These are phyloP conservation scores for Tryphoninae sp. DNA, from an alignment of 2,888 invertebrate genomes.

Conservation along the genomic window DNA sequence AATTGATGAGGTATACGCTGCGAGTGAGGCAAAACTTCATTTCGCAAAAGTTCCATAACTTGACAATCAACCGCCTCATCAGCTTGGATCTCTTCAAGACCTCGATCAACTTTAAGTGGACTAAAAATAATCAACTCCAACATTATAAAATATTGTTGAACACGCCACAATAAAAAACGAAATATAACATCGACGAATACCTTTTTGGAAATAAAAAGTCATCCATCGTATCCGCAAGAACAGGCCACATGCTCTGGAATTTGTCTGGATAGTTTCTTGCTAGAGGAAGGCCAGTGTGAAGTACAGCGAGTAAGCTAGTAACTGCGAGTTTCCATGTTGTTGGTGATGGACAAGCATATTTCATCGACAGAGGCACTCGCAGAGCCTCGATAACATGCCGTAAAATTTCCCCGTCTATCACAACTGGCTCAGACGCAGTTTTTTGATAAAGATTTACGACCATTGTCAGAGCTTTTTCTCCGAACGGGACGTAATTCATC, in stretches of 20 bases:
- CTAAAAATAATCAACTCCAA: slow-evolving; percentile 71
- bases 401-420: slow-evolving; percentile 88
- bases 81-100: slow-evolving; percentile 83
- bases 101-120: slow-evolving; percentile 82
- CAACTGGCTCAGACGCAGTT: slow-evolving; percentile 87
- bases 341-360: slow-evolving; percentile 90
- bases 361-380: slow-evolving; percentile 88
- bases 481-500: slow-evolving; percentile 93
- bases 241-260: slow-evolving; percentile 92
- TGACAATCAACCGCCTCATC: slow-evolving; percentile 93
- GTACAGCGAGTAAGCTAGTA: slow-evolving; percentile 88
- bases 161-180: neutral
- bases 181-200: slow-evolving; percentile 79
- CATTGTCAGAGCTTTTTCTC: slow-evolving; percentile 90
- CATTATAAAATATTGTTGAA: neutral
- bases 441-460: slow-evolving; percentile 89
- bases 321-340: slow-evolving; percentile 93
- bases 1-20: slow-evolving; percentile 90
- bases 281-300: slow-evolving; percentile 93
- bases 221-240: slow-evolving; percentile 92
- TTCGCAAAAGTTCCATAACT: slow-evolving; percentile 90
- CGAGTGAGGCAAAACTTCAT: slow-evolving; percentile 92
- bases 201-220: slow-evolving; percentile 94
- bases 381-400: slow-evolving; percentile 88
- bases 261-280: slow-evolving; percentile 90